Evolutionary conservation across 2,888 invertebrate species (phyloP), one percentile per base, ranked within the genome.

Genomic region (Meganola albula): DNA sequence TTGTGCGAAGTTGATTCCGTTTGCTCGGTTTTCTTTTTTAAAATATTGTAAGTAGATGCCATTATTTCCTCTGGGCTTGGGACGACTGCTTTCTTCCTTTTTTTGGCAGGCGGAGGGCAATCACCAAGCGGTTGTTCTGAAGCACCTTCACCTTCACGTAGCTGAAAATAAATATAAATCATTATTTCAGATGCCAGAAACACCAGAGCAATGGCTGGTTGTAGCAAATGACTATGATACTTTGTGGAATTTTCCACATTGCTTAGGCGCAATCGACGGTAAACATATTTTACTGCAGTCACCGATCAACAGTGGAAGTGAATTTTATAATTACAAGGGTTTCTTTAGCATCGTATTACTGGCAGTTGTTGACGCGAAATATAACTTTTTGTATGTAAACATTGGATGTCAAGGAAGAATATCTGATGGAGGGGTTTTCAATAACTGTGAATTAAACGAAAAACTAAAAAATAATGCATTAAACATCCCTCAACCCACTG

Each of bases 21-120:
- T 40, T 40, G 29, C 27, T 36, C 34, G 36, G 40, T 40, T 40
- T 24, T 33, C 30, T 36, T 40, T 40, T 40, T 36, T 33, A 33
- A 40, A 23, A 33, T 25, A 23, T 37, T 37, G 3, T 16, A 31
- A 31, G 37, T 37, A 31, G 37, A 37, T 31, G 16, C 31, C 37
- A 40, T 40, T 40, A 40, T 40, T 28, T 40, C 40, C 27, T 37
- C 37, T 12, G 36, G 37, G 37, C 23, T 40, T 33, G 23, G 36
- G 34, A 13, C 40, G 10, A 37, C 40, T 40, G 33, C 14, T 40
- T 40, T 40, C 36, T 32, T 32, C 32, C 32, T 26, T 32, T 31
- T 10, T 13, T 31, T 31, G 31, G 31, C 31, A 31, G 26, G 12
- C 26, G 26, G 26, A 33, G 32, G 32, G 32, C 32, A 33, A 27